phyloP scores from a whole-genome alignment of 1,140 invertebrate species.

The Portunus trituberculatus region DNA sequence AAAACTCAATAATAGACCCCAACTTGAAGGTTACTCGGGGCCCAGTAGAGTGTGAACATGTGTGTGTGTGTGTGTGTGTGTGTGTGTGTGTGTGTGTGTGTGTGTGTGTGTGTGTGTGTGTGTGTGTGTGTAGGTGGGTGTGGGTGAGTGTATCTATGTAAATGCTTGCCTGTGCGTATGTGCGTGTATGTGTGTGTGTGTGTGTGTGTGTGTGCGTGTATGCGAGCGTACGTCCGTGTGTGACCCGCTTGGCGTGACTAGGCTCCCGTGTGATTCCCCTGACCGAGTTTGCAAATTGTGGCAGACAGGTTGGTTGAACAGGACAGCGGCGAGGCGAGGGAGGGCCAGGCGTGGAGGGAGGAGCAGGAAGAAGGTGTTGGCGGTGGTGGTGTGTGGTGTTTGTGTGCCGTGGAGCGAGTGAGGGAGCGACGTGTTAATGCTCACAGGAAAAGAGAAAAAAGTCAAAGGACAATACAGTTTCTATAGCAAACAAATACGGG shows the following conservation, averaged over 20 bases:
- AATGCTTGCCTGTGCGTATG: not conserved
- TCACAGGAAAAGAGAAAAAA: not conserved
- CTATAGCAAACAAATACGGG: no score
- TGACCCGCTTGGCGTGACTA: not conserved
- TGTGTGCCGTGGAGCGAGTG: not conserved
- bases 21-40: not conserved
- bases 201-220: not conserved
- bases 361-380: not conserved
- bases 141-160: not conserved
- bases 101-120: not conserved
- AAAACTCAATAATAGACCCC: conserved; percentile 31
- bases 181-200: not conserved
- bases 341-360: not conserved
- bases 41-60: conserved; percentile 20
- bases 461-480: not conserved
- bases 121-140: not conserved
- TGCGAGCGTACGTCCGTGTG: not conserved
- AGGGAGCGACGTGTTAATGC: not conserved
- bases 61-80: conserved; percentile 18
- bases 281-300: conserved; percentile 57
- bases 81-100: conserved; percentile 20
- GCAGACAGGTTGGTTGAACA: conserved; percentile 2
- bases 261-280: conserved; percentile 40
- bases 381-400: not conserved
- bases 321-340: not conserved